Conservation (phyloP, 1,140 invertebrate species). For the Aphaenogaster ashmeadi region DNA sequence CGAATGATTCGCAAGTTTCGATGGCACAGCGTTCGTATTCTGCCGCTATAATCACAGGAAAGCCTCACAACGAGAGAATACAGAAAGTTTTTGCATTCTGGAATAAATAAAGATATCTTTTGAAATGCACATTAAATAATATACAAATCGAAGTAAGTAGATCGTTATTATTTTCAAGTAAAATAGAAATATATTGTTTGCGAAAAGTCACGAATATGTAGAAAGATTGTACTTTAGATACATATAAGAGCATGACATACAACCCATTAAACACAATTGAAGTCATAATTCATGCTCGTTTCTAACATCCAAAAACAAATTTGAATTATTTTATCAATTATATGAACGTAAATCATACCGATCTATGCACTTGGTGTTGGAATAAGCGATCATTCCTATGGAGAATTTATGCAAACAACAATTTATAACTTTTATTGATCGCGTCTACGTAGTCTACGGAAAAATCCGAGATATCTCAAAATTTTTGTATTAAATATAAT, state of each 20-base stretch:
- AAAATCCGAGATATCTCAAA: not conserved
- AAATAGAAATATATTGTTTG: conserved; percentile 7
- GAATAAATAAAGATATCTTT: conserved; percentile 81
- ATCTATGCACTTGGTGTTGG: not conserved
- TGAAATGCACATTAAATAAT: not conserved
- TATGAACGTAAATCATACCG: not conserved
- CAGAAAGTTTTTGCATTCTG: conserved; percentile 85
- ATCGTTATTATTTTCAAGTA: no score
- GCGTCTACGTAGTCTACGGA: not conserved
- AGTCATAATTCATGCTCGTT: not conserved
- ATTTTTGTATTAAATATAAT: not conserved
- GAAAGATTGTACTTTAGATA: conserved; percentile 34
- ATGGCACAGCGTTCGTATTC: conserved; percentile 61
- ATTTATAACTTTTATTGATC: not conserved
- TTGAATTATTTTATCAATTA: conserved; percentile 10
- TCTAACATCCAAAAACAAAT: conserved; percentile 16
- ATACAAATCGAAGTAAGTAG: not conserved
- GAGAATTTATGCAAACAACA: not conserved
- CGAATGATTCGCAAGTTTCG: conserved; percentile 53
- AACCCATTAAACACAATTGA: conserved; percentile 7
- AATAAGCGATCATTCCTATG: not conserved
- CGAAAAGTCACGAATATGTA: conserved; percentile 29
- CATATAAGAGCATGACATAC: not conserved
- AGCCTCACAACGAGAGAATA: conserved; percentile 82
- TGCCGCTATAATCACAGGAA: conserved; percentile 54